Evolutionary conservation across 2,113 vertebrate species (phyloP), one percentile per base, ranked within the genome.

Genomic region (Lamprotornis superbus): DNA sequence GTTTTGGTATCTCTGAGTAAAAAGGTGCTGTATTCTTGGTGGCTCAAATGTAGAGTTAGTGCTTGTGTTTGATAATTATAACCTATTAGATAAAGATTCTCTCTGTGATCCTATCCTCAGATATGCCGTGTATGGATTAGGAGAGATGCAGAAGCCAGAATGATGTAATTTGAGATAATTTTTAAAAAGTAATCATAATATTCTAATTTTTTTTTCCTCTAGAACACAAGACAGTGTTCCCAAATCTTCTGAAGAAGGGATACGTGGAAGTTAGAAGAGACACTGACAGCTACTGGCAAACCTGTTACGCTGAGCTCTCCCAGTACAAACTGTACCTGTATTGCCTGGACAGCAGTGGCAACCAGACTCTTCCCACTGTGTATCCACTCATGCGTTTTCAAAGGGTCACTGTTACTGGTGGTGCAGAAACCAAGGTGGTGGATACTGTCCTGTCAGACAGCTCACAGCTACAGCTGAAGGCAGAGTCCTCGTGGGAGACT

Each of bases 361-460:
- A 99, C 97, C 98, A 98, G 44, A 98, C 98, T 93, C 98, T 98
- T 84, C 98, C 97, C 60, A 98, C 98, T 2, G 93, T 98, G 31
- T 99, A 98, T 93, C 99, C 98, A 9, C 98, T 99, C 46, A 96
- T 98, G 27, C 98, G 98, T 97, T 99, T 99, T 97, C 99, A 99
- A 97, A 99, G 98, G 60, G 98, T 99, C 68, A 96, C 98, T 47
- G 97, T 98, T 5, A 98, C 98, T 23, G 98, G 98, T 89, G 98
- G 98, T 17, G 97, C 98, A 9, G 99, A 99, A 89, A 98, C 97
- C 63, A 98, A 98, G 77, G 98, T 99, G 39, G 98, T 99, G 47
- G 98, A 99, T 31, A 96, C 98, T 7, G 94, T 99, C 55, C 98
- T 99, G 90, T 99, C 98, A 84, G 99, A 99, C 95, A 98, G 98